These are phyloP conservation scores for Pheosia tremula DNA, from an alignment of 2,888 invertebrate genomes.

Conservation along the genomic window DNA sequence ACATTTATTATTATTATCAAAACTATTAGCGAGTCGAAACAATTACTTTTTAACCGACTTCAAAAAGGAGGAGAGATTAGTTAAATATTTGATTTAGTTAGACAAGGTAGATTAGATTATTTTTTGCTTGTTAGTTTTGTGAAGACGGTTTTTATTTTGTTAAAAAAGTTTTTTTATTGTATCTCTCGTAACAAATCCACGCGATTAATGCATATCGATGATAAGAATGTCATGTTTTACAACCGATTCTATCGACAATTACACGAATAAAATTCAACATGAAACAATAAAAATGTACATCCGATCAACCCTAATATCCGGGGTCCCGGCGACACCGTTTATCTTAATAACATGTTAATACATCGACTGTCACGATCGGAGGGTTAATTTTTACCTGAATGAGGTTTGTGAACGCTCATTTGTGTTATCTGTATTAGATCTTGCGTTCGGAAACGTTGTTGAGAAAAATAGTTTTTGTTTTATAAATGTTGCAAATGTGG, in stretches of 20 bases:
- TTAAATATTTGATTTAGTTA: no score
- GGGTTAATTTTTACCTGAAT: conserved; percentile 55
- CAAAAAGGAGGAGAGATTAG: no score
- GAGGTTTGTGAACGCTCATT: conserved; percentile 58
- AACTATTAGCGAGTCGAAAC: no score
- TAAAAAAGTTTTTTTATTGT: neutral
- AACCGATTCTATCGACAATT: conserved; percentile 46
- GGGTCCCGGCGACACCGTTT: conserved; percentile 61
- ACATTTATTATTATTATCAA: no score
- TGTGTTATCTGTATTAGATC: conserved; percentile 63
- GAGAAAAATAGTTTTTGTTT: neutral
- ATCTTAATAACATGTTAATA: conserved; percentile 75
- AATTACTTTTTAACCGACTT: no score
- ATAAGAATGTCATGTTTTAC: conserved; percentile 41
- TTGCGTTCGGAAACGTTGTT: conserved; percentile 28
- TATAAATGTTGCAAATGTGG: neutral
- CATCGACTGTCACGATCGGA: conserved; percentile 42
- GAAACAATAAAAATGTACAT: conserved; percentile 42
- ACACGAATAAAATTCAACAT: conserved; percentile 36
- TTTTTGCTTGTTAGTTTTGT: no score
- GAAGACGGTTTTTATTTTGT: no score
- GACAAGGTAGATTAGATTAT: no score
- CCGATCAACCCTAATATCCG: conserved; percentile 57
- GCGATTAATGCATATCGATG: conserved; percentile 43
- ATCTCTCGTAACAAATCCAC: conserved; percentile 20